phyloP scores from a whole-genome alignment of 2,888 invertebrate genomes.

The Arge pagana region DNA sequence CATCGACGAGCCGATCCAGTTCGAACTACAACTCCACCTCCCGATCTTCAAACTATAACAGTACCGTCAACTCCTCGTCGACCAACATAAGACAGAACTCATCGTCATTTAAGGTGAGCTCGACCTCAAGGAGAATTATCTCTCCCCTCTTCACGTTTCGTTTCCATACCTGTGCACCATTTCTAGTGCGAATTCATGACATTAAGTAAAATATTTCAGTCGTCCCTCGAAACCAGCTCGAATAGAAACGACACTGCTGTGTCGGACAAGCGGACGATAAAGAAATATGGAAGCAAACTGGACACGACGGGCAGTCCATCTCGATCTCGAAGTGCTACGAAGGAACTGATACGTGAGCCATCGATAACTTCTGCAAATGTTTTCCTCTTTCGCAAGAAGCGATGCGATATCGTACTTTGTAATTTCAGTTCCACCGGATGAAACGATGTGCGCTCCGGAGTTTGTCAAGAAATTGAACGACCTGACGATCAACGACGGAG shows the following conservation, averaged over 20 bases:
- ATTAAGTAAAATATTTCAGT: no score
- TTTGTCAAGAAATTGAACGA: constrained; percentile 80
- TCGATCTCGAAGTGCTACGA: constrained; percentile 86
- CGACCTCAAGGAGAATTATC: no score
- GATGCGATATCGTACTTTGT: not conserved
- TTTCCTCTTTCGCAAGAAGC: no score
- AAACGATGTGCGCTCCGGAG: constrained; percentile 83
- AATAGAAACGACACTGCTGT: constrained; percentile 39
- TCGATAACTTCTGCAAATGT: constrained; percentile 6
- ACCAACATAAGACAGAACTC: constrained; percentile 36
- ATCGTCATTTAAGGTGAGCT: constrained; percentile 39
- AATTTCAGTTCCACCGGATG: constrained; percentile 79
- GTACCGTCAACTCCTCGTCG: constrained; percentile 29
- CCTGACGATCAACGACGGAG: constrained; percentile 84
- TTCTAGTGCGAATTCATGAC: no score
- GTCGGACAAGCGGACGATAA: constrained; percentile 61
- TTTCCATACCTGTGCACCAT: no score
- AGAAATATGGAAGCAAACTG: constrained; percentile 72
- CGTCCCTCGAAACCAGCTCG: constrained; percentile 40
- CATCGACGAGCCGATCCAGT: not conserved
- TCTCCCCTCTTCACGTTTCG: no score
- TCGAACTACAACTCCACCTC: constrained; percentile 29
- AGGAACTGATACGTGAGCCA: constrained; percentile 81
- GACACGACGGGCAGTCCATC: constrained; percentile 81
- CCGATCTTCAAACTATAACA: constrained; percentile 35